Evolutionary conservation across 1,140 invertebrate species (phyloP).

Genomic region (Nymphalis io): DNA sequence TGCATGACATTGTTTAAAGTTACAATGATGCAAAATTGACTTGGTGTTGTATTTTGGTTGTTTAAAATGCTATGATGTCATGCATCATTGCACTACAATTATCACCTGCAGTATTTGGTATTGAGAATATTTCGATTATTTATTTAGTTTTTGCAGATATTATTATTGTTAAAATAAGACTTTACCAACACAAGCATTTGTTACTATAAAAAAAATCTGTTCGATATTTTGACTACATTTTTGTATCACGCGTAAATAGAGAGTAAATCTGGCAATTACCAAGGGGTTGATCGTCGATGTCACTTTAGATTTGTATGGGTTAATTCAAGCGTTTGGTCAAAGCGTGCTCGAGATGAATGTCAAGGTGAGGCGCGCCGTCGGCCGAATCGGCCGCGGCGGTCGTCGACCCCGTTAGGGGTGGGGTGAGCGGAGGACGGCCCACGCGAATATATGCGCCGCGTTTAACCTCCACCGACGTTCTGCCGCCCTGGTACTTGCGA

Average conservation of each 20-base stretch:
- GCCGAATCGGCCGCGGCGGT: slow-evolving; percentile 73
- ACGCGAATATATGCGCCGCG: slow-evolving; percentile 77
- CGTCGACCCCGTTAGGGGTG: slow-evolving; percentile 58
- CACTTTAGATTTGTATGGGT: slow-evolving; percentile 55
- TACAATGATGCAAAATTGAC: slow-evolving; percentile 8
- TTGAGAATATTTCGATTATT: not conserved
- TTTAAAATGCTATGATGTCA: slow-evolving; percentile 22
- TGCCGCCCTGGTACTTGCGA: slow-evolving; percentile 67
- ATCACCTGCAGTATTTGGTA: not conserved
- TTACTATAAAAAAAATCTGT: not conserved
- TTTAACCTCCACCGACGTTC: slow-evolving; percentile 67
- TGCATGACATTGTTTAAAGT: slow-evolving; percentile 12
- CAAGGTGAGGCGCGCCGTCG: slow-evolving; percentile 79
- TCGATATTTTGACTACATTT: not conserved
- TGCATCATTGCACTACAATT: slow-evolving; percentile 19
- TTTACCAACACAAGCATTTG: not conserved
- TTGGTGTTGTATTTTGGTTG: slow-evolving; percentile 19
- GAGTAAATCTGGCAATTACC: slow-evolving; percentile 3
- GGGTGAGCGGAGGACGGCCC: slow-evolving; percentile 64
- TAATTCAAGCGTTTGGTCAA: slow-evolving; percentile 72
- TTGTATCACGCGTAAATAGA: not conserved
- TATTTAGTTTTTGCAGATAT: not conserved
- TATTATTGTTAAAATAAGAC: not conserved
- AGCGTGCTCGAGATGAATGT: slow-evolving; percentile 78
- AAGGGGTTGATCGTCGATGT: slow-evolving; percentile 13